A percentile compares a stretch with the other conserved stretches of the same genome.
phyloP scores from a whole-genome alignment of 1,140 invertebrate species.

The Potamilus streckersoni region DNA sequence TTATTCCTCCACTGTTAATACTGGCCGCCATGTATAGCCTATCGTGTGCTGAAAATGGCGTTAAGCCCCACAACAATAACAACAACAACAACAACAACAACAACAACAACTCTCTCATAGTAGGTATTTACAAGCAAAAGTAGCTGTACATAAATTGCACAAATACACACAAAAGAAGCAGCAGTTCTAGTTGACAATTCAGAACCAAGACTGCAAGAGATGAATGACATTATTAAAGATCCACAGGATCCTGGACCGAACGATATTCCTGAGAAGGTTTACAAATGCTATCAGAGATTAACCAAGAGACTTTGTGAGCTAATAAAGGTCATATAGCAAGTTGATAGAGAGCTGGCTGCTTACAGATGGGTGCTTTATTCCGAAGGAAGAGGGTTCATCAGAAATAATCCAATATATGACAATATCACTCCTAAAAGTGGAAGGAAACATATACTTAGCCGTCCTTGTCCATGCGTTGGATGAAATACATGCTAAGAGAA shows the following conservation, averaged over 20 bases:
- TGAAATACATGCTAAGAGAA: background rate
- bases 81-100: too few species aligned
- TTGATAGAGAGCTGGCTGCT: background rate
- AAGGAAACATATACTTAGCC: background rate
- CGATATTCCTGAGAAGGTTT: constrained; percentile 12
- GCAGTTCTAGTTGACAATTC: background rate
- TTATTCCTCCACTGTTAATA: too few species aligned
- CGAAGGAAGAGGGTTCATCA: constrained; percentile 6
- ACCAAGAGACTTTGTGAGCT: constrained; percentile 5
- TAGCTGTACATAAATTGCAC: too few species aligned
- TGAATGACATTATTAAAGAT: constrained; percentile 6
- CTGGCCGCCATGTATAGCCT: too few species aligned
- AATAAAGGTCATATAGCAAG: constrained; percentile 3
- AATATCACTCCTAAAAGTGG: constrained; percentile 10
- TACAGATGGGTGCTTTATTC: constrained; percentile 1
- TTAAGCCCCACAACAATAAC: too few species aligned
- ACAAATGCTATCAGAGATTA: background rate
- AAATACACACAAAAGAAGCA: background rate
- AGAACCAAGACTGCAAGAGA: constrained; percentile 16
- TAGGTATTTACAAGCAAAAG: too few species aligned
- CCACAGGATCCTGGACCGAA: constrained; percentile 13
- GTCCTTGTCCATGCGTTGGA: background rate
- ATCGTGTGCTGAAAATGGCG: too few species aligned
- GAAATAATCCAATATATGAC: constrained; percentile 8
- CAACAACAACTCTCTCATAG: too few species aligned